phyloP scores from a whole-genome alignment of 1,140 invertebrate genomes.

The Danaus plexippus region DNA sequence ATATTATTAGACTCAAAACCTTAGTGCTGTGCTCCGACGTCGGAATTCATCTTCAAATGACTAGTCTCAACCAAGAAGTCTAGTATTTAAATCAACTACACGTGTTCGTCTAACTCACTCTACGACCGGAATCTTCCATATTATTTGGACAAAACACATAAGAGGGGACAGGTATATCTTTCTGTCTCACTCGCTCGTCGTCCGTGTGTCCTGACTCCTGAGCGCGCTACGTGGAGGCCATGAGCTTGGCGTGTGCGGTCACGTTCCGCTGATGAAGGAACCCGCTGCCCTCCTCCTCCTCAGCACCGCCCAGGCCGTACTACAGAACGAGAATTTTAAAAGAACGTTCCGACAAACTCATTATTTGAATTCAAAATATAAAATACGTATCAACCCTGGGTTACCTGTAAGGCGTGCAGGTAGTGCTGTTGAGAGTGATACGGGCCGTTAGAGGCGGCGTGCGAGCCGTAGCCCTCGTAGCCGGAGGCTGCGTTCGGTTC shows the following conservation, averaged over 20 bases:
- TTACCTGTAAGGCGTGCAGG: conserved; percentile 54
- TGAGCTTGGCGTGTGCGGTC: conserved; percentile 82
- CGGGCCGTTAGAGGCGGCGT: conserved; percentile 31
- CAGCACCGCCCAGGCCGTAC: conserved; percentile 52
- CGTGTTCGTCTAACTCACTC: conserved; percentile 1
- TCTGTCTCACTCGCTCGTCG: no score
- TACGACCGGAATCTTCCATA: conserved; percentile 4
- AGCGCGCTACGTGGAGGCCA: conserved; percentile 81
- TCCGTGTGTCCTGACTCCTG: background rate
- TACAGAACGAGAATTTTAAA: conserved; percentile 23
- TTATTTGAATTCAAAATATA: conserved; percentile 1
- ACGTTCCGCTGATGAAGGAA: conserved; percentile 88
- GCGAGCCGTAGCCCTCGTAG: conserved; percentile 51
- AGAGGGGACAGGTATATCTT: no score
- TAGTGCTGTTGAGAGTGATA: conserved; percentile 64
- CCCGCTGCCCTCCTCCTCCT: conserved; percentile 71
- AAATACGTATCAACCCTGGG: background rate
- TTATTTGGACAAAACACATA: background rate
- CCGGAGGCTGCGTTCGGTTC: conserved; percentile 48
- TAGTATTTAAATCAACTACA: background rate
- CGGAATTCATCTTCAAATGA: conserved; percentile 1
- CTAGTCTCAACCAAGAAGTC: conserved; percentile 8
- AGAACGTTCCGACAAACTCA: background rate
- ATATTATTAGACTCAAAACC: background rate
- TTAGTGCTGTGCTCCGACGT: no score